Conservation (phyloP, 2,113 vertebrate species). For the Lampris megalopsis region DNA sequence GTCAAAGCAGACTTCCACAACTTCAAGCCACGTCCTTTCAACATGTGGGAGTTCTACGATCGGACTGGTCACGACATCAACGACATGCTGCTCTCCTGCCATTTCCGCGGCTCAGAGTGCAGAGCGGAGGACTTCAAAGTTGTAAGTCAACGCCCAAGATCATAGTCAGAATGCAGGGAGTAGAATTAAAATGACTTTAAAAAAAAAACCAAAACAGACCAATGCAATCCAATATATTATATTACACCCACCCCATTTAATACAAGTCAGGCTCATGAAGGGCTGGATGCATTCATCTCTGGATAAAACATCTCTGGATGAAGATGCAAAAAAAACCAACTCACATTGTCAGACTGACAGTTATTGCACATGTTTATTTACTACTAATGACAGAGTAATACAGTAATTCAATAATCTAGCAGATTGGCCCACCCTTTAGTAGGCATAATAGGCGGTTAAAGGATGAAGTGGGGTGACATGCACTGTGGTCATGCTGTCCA, state of each 20-base stretch:
- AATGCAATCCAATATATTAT: too few relatives aligned
- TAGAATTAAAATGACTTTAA: too few relatives aligned
- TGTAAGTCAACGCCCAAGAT: conserved; percentile 82
- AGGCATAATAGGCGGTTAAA: conserved; percentile 38
- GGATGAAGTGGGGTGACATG: conserved; percentile 13
- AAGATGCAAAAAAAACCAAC: not conserved
- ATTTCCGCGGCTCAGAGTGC: conserved; percentile 91
- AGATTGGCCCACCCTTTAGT: conserved; percentile 38
- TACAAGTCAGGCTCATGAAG: too few relatives aligned
- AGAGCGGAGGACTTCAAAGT: conserved; percentile 94
- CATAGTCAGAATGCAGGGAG: too few relatives aligned
- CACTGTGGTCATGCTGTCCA: not conserved
- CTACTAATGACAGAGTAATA: too few relatives aligned
- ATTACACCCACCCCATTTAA: too few relatives aligned
- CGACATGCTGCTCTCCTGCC: conserved; percentile 96
- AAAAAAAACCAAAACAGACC: too few relatives aligned
- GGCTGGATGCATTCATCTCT: too few relatives aligned
- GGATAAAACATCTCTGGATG: too few relatives aligned
- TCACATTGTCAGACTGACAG: conserved; percentile 4
- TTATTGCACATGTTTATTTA: too few relatives aligned
- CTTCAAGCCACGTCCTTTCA: conserved; percentile 97
- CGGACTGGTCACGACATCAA: conserved; percentile 94
- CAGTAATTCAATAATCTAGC: not conserved
- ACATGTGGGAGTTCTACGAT: conserved; percentile 97
- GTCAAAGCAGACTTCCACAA: conserved; percentile 96